A percentile compares a stretch with the other conserved stretches of the same genome.
phyloP scores from a whole-genome alignment of 1,140 invertebrate species.

The Drosophila mayri region DNA sequence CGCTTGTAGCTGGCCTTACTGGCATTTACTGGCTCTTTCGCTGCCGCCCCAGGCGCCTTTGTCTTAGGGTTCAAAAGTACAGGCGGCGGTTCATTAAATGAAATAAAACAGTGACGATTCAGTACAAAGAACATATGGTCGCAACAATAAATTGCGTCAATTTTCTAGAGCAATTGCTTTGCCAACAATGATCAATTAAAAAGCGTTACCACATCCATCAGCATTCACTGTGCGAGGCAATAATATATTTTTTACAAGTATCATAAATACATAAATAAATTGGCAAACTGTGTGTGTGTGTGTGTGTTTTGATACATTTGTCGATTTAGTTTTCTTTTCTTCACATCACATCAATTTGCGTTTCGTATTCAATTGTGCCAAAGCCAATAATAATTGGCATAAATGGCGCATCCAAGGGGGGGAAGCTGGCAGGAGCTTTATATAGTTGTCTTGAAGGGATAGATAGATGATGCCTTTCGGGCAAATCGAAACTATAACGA shows the following conservation, averaged over 20 bases:
- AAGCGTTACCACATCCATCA: constrained; percentile 37
- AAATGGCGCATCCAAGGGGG: constrained; percentile 51
- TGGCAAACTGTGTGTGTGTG: constrained; percentile 12
- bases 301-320: constrained; percentile 18
- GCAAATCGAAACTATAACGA: constrained; percentile 12
- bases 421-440: constrained; percentile 2
- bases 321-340: constrained; percentile 65
- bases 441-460: constrained; percentile 7
- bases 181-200: constrained; percentile 32
- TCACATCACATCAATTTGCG: constrained; percentile 76
- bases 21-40: constrained; percentile 15
- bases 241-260: constrained; percentile 40
- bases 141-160: constrained; percentile 10
- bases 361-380: constrained; percentile 74
- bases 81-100: constrained; percentile 3
- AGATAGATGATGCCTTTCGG: constrained; percentile 8
- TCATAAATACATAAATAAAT: constrained; percentile 54
- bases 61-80: constrained; percentile 68
- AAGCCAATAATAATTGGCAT: constrained; percentile 79
- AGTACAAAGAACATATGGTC: not conserved
- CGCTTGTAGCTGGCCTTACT: constrained; percentile 4
- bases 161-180: constrained; percentile 27
- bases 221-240: constrained; percentile 24
- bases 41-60: constrained; percentile 44
- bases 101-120: constrained; percentile 17